Evolutionary conservation across 2,797 vertebrate species (phyloP).

Genomic region (Brachyalestes nurse): DNA sequence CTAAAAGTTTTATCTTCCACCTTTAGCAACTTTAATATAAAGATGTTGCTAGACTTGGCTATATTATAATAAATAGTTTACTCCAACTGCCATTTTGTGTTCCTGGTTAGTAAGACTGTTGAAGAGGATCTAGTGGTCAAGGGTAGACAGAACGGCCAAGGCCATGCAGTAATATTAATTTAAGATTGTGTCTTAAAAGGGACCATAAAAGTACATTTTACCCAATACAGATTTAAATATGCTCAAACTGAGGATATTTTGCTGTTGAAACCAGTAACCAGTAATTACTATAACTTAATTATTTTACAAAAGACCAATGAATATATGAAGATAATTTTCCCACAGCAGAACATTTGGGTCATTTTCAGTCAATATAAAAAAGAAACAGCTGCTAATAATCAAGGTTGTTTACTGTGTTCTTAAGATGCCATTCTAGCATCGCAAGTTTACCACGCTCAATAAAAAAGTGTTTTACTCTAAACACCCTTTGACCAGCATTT

Average conservation of each 20-base stretch:
- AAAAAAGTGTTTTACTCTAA: not conserved
- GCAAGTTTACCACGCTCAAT: not conserved
- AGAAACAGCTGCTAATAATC: slow-evolving; percentile 33
- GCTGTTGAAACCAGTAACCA: too few species aligned
- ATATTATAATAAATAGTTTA: too few species aligned
- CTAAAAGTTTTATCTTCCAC: not conserved
- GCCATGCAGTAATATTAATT: not conserved
- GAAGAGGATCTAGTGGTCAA: not conserved
- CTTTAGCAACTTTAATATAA: too few species aligned
- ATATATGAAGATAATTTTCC: not conserved
- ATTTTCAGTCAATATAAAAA: not conserved
- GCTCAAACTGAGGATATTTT: too few species aligned
- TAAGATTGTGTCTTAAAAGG: not conserved
- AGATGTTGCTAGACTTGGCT: too few species aligned
- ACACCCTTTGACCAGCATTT: not conserved
- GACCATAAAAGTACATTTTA: too few species aligned
- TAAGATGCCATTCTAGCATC: slow-evolving; percentile 15
- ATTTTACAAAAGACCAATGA: not conserved
- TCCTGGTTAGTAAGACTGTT: not conserved
- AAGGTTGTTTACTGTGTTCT: slow-evolving; percentile 32
- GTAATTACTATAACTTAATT: too few species aligned
- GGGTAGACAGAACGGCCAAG: not conserved
- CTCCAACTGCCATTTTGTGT: not conserved
- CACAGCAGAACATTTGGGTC: slow-evolving; percentile 5
- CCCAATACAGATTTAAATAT: too few species aligned